Evolutionary conservation across 2,113 vertebrate genomes (phyloP).

Genomic region (Pteruthius melanotis): DNA sequence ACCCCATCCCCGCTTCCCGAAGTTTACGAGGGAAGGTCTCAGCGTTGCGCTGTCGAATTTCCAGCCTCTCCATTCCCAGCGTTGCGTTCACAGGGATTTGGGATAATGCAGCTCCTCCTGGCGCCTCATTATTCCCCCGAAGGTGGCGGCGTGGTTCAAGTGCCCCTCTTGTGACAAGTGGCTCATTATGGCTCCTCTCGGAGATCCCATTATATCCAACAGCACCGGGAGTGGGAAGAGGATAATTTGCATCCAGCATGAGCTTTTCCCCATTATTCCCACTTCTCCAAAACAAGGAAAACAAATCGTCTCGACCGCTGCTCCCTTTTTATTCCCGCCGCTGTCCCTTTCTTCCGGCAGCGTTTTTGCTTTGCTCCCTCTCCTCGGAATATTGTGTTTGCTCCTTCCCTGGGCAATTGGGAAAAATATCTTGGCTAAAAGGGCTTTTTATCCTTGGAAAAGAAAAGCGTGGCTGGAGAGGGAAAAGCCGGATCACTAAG

Average conservation of each 20-base stretch:
- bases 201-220: constrained; percentile 19
- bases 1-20: neutral
- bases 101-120: neutral
- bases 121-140: neutral
- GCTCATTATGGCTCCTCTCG: neutral
- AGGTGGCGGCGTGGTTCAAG: neutral
- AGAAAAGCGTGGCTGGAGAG: neutral
- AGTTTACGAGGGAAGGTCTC: neutral
- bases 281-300: neutral
- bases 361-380: neutral
- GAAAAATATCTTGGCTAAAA: neutral
- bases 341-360: neutral
- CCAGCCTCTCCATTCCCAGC: neutral
- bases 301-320: neutral
- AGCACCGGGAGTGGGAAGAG: neutral
- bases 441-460: neutral
- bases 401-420: neutral
- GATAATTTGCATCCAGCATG: constrained; percentile 19
- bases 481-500: neutral
- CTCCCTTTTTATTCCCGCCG: neutral
- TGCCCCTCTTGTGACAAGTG: neutral
- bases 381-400: neutral
- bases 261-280: neutral
- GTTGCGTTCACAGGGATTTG: neutral
- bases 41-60: neutral